A percentile compares a stretch with the other conserved stretches of the same genome.
These are phyloP conservation scores for Ochotona curzoniae DNA, from an alignment of 2,113 vertebrate genomes.

Conservation along the genomic window DNA sequence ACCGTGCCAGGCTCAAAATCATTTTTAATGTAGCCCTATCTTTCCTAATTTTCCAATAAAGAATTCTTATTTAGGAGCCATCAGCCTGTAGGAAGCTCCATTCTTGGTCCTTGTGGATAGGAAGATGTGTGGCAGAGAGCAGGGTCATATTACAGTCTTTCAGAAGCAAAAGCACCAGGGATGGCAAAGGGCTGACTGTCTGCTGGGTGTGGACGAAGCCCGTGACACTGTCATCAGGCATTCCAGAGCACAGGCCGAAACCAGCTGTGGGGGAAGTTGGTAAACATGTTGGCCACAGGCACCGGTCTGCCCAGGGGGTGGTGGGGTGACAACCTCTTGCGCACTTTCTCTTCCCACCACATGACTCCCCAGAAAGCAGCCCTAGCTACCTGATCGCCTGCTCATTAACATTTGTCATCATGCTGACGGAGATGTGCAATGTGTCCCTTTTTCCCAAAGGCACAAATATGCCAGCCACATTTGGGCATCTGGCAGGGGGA, in stretches of 20 bases:
- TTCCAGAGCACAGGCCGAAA: constrained; percentile 69
- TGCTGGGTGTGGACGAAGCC: constrained; percentile 52
- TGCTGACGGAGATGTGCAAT: constrained; percentile 62
- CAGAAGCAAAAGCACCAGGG: background rate
- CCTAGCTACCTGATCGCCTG: constrained; percentile 19
- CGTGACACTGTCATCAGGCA: constrained; percentile 65
- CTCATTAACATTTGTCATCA: constrained; percentile 3
- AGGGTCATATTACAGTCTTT: background rate
- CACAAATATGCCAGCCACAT: constrained; percentile 90
- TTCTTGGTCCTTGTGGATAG: constrained; percentile 41
- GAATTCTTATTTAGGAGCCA: constrained; percentile 34
- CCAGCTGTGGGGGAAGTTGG: constrained; percentile 40
- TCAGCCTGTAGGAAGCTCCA: constrained; percentile 24
- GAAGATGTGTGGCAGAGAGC: background rate
- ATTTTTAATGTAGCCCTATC: background rate
- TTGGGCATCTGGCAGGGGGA: constrained; percentile 93
- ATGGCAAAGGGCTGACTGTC: background rate
- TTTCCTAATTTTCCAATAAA: constrained; percentile 22
- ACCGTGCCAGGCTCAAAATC: background rate
- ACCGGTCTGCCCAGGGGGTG: background rate
- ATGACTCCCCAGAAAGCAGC: background rate
- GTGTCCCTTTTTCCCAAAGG: constrained; percentile 82
- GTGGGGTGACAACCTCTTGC: constrained; percentile 3
- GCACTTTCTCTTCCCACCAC: constrained; percentile 29
- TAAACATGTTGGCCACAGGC: constrained; percentile 57